These are phyloP conservation scores for Andricus quercusramuli DNA, from an alignment of 2,888 invertebrate genomes.

Conservation along the genomic window DNA sequence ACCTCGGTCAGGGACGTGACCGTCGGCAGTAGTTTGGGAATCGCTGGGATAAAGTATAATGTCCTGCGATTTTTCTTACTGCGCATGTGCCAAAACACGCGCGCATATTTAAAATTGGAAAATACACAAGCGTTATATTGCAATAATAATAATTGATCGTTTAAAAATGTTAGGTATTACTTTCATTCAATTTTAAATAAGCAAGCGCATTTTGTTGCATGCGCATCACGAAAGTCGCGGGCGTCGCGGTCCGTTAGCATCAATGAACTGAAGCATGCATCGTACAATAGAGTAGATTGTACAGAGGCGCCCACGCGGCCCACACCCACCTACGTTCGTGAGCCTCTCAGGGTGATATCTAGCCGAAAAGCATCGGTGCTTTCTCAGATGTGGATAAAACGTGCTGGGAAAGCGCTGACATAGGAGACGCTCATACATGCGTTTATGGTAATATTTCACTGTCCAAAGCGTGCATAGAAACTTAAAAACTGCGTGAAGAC, in stretches of 20 bases:
- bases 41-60: not conserved
- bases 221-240: too few relatives aligned
- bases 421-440: not conserved
- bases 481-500: not conserved
- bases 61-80: too few relatives aligned
- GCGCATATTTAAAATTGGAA: too few relatives aligned
- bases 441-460: not conserved
- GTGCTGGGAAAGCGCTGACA: not conserved
- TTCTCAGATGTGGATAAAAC: not conserved
- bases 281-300: not conserved
- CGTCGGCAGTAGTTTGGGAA: too few relatives aligned
- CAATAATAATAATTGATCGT: too few relatives aligned
- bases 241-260: too few relatives aligned
- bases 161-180: too few relatives aligned
- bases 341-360: not conserved
- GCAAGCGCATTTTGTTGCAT: too few relatives aligned
- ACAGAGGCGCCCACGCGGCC: not conserved
- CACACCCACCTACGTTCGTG: not conserved
- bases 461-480: not conserved
- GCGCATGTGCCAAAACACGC: too few relatives aligned
- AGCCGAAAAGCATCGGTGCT: slow-evolving; percentile 5
- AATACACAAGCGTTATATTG: too few relatives aligned
- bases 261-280: not conserved
- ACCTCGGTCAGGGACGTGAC: too few relatives aligned
- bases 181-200: too few relatives aligned